A percentile compares a stretch with the other conserved stretches of the same genome.
phyloP scores from a whole-genome alignment of 2,888 invertebrate genomes.

The Tenthredo distinguenda region DNA sequence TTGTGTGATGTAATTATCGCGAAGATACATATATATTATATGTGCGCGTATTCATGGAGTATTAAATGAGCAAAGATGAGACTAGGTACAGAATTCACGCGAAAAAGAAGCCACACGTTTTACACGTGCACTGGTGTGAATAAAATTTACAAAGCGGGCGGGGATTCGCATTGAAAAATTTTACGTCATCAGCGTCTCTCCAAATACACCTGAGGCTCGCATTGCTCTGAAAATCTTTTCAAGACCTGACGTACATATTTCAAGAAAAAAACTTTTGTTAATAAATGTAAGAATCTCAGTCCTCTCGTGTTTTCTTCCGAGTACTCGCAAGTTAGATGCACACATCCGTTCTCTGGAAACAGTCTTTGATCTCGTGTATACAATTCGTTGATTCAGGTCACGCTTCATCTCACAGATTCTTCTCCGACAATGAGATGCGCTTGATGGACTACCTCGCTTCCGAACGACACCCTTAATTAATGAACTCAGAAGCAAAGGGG shows the following conservation, averaged over 20 bases:
- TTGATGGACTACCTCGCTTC: background rate
- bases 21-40: background rate
- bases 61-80: background rate
- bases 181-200: slow-evolving; percentile 57
- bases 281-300: slow-evolving; percentile 3
- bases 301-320: background rate
- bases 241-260: slow-evolving; percentile 10
- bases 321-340: background rate
- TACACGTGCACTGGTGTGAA: background rate
- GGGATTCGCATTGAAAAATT: slow-evolving; percentile 58
- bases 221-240: slow-evolving; percentile 35
- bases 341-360: background rate
- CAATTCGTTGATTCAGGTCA: slow-evolving; percentile 18
- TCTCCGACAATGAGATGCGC: background rate
- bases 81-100: background rate
- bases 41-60: background rate
- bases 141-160: slow-evolving; percentile 36
- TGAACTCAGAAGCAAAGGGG: slow-evolving; percentile 4
- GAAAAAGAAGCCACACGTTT: background rate
- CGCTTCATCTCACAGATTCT: slow-evolving; percentile 20
- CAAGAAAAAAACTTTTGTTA: background rate
- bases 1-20: background rate
- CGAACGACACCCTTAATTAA: slow-evolving; percentile 8
- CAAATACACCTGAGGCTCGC: slow-evolving; percentile 62
- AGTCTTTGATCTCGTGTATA: background rate